phyloP scores from a whole-genome alignment of 2,113 vertebrate genomes.

The Pelusios castaneus region DNA sequence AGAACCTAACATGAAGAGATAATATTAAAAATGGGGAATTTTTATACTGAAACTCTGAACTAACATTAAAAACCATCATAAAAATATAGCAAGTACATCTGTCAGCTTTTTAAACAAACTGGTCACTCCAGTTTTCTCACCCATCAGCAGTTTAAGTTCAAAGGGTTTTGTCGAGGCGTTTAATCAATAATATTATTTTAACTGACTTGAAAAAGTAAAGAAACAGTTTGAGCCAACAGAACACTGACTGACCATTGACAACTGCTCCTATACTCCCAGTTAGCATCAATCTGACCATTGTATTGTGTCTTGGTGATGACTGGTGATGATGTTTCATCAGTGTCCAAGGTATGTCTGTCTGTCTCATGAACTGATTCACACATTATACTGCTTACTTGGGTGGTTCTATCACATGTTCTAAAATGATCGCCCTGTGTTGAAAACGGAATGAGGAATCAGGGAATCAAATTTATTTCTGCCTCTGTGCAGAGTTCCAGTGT shows the following conservation, averaged over 20 bases:
- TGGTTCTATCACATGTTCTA: neutral
- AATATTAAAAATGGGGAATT: neutral
- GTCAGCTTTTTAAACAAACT: accelerated
- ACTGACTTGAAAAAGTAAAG: neutral
- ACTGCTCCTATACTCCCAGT: neutral
- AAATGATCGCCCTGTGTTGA: neutral
- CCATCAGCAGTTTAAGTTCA: neutral
- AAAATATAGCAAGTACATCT: neutral
- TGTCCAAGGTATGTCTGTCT: neutral
- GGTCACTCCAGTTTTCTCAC: neutral
- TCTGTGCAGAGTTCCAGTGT: neutral
- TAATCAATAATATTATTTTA: neutral
- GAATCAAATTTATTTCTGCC: neutral
- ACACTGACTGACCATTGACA: neutral
- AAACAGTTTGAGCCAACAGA: neutral
- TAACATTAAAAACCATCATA: neutral
- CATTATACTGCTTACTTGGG: neutral
- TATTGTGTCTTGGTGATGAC: neutral
- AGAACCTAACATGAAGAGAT: neutral
- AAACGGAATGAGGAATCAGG: neutral
- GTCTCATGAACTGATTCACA: neutral
- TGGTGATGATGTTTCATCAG: neutral
- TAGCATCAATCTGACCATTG: neutral
- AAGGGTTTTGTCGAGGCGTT: neutral
- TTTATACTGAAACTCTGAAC: neutral